Evolutionary conservation across 2,113 vertebrate genomes (phyloP).

Genomic region (Gambusia holbrooki): DNA sequence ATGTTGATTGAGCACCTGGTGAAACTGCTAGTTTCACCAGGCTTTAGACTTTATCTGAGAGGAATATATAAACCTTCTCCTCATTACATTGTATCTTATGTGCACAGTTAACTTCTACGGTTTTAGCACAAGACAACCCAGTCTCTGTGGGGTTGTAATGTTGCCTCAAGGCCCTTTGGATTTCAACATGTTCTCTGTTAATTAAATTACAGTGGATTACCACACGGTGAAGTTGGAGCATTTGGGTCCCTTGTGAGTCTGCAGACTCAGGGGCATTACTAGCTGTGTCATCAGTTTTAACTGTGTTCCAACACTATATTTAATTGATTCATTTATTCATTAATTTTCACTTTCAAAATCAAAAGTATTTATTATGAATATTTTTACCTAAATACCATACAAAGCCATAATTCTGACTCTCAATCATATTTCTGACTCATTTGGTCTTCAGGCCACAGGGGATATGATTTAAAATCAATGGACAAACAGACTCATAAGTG

Average conservation of each 20-base stretch:
- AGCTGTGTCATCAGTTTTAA: constrained; percentile 9
- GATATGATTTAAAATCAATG: not conserved
- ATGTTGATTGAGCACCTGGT: not conserved
- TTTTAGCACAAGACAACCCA: not conserved
- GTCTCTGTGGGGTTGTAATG: not conserved
- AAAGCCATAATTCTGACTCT: not conserved
- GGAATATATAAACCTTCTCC: not conserved
- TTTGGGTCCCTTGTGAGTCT: constrained; percentile 11
- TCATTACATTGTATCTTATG: not conserved
- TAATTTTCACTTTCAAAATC: too few species aligned
- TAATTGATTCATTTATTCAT: not conserved
- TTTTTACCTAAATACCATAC: not conserved
- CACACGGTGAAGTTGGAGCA: not conserved
- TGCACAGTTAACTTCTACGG: too few species aligned
- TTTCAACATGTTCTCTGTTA: constrained; percentile 18
- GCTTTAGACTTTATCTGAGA: not conserved
- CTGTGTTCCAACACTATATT: not conserved
- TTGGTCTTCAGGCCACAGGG: not conserved
- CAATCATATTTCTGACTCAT: not conserved
- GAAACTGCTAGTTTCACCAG: too few species aligned
- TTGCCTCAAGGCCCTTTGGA: not conserved
- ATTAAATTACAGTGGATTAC: constrained; percentile 46
- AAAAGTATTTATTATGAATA: not conserved
- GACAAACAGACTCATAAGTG: not conserved
- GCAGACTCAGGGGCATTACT: constrained; percentile 1